These are phyloP conservation scores for Torymus texanus DNA, from an alignment of 2,888 invertebrate species.

Conservation along the genomic window DNA sequence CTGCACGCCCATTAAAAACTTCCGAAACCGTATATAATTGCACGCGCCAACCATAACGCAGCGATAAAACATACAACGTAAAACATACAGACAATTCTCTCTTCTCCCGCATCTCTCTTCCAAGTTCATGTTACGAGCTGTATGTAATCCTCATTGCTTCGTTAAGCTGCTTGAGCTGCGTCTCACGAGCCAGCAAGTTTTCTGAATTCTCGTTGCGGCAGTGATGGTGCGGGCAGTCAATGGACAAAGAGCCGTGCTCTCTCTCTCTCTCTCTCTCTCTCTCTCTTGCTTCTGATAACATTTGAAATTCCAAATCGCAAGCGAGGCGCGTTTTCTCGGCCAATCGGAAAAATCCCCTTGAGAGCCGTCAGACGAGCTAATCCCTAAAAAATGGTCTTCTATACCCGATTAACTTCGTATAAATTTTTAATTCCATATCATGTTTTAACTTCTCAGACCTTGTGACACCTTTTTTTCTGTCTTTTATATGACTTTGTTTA, in stretches of 20 bases:
- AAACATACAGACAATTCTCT: too few relatives aligned
- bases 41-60: too few relatives aligned
- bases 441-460: too few relatives aligned
- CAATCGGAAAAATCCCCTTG: constrained; percentile 19
- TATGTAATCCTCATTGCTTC: constrained; percentile 41
- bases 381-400: constrained; percentile 1
- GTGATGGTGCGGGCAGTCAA: not conserved
- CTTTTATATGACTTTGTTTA: not conserved
- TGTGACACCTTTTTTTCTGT: constrained; percentile 5
- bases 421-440: too few relatives aligned
- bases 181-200: constrained; percentile 8
- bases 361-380: constrained; percentile 1
- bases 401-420: too few relatives aligned
- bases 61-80: too few relatives aligned
- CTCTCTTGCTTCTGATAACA: constrained; percentile 32
- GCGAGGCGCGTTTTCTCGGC: constrained; percentile 6
- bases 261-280: too few relatives aligned
- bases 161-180: constrained; percentile 35
- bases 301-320: constrained; percentile 38
- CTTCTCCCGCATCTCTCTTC: too few relatives aligned
- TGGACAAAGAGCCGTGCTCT: too few relatives aligned
- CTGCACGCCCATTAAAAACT: too few relatives aligned
- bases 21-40: too few relatives aligned
- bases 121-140: not conserved
- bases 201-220: constrained; percentile 27